These are phyloP conservation scores for Sebastes umbrosus DNA, from an alignment of 2,797 vertebrate species.

Conservation along the genomic window DNA sequence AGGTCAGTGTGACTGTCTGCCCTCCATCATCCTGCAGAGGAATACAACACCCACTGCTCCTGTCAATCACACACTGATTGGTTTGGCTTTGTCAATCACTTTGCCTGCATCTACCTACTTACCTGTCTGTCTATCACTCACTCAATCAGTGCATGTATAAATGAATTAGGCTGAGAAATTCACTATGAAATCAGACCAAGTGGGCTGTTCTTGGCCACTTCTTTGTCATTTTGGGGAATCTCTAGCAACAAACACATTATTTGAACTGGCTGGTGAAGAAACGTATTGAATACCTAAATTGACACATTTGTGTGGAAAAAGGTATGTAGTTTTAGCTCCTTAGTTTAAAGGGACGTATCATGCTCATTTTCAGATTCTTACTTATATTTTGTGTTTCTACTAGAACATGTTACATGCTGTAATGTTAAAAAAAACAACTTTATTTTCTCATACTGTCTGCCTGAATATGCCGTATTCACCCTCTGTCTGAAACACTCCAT, in stretches of 20 bases:
- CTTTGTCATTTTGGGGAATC: not conserved
- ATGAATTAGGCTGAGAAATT: not conserved
- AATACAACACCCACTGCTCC: not conserved
- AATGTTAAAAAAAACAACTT: no score
- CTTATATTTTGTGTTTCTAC: no score
- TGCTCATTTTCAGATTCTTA: no score
- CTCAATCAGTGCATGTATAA: not conserved
- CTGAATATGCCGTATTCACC: no score
- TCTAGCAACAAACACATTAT: not conserved
- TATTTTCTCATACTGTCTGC: no score
- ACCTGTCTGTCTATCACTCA: conserved; percentile 21
- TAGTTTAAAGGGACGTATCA: no score
- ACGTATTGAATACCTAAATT: not conserved
- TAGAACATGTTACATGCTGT: no score
- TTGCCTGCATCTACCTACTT: not conserved
- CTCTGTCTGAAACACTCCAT: no score
- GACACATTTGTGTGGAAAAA: not conserved
- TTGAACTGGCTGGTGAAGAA: not conserved
- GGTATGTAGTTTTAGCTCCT: not conserved
- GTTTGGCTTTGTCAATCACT: conserved; percentile 26
- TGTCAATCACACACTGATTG: conserved; percentile 36
- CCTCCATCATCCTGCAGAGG: not conserved
- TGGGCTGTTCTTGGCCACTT: not conserved
- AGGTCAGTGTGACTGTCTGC: conserved; percentile 14
- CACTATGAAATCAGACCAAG: not conserved